Base-by-base conservation (phyloP, 2,888 invertebrate species). In the Hydriomena furcata region DNA sequence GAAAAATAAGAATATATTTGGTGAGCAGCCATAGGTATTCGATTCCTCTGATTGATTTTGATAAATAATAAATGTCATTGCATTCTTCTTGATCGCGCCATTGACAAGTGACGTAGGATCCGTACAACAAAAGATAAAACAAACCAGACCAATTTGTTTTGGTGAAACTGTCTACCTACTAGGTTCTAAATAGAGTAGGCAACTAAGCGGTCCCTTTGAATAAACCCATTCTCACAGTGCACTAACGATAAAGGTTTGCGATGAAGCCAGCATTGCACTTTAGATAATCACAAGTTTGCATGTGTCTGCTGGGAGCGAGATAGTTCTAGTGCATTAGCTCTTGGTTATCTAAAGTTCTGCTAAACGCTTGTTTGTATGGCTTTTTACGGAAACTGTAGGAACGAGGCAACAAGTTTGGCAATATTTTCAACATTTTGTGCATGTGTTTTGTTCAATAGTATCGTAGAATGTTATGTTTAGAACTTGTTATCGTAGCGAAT, bases 221-320 rank as follows among this genome's bases (percentile, higher is more conserved):
- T 7, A 44, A 47, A 56, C 60, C 47, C 35, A 38, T 47, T 40
- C 20, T 8, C 38, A 17, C 8, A 17, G 37, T 36, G 55, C 52
- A 30, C 45, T 45, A 49, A 43, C 52, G 38, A 48, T 53, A 48
- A 44, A 43, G 44, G 52, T 47, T 54, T 38, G 50, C 28, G 8
- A 42, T 21, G 20, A 42, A 41, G 31, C 41, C 12, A n/a, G 24
- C 37, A 45, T 28, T 62, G 63, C 68, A 73, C 68, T 77, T 65
- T 60, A 68, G 71, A 65, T 74, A 68, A 72, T 69, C 56, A 52
- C 51, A 35, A 55, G 57, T 66, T 65, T 55, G 55, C 58, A 61
- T 60, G 52, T 43, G 47, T 62, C 58, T 65, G 63, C 47, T 50
- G 54, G 44, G 50, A 45, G 48, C 37, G 32, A 58, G 61, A 66